phyloP scores from a whole-genome alignment of 2,888 invertebrate species.

The Augochlorella aurata region DNA sequence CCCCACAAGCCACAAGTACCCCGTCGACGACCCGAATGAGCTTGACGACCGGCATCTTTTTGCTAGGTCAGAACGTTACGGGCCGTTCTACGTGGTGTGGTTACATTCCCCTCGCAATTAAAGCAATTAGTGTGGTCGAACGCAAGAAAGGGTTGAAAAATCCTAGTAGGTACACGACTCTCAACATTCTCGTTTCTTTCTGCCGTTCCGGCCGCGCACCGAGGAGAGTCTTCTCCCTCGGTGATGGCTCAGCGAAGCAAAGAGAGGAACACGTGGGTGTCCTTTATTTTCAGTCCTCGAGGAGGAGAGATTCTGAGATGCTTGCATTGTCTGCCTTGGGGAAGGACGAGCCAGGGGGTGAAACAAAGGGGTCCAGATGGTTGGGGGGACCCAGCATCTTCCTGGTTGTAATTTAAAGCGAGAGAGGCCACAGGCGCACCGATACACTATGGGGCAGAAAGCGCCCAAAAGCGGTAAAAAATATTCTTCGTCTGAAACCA shows the following conservation, averaged over 20 bases:
- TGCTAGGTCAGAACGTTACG: constrained; percentile 48
- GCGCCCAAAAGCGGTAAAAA: too few relatives aligned
- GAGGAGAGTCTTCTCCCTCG: constrained; percentile 24
- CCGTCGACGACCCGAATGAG: constrained; percentile 3
- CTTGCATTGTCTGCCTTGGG: constrained; percentile 60
- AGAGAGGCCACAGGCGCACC: constrained; percentile 55
- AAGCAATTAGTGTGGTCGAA: constrained; percentile 58
- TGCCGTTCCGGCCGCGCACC: constrained; percentile 38
- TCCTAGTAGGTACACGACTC: constrained; percentile 56
- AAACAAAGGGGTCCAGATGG: constrained; percentile 69
- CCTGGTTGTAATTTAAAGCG: constrained; percentile 69
- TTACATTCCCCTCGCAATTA: constrained; percentile 62
- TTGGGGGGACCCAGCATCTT: constrained; percentile 56
- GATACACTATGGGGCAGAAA: neutral
- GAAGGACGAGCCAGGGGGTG: constrained; percentile 64
- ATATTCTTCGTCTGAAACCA: too few relatives aligned
- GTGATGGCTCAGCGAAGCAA: constrained; percentile 33
- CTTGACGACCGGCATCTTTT: constrained; percentile 36
- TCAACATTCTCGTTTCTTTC: constrained; percentile 61
- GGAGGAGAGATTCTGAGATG: constrained; percentile 53
- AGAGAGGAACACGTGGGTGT: constrained; percentile 44
- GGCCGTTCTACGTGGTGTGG: constrained; percentile 37
- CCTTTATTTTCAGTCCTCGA: constrained; percentile 53
- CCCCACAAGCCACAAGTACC: neutral
- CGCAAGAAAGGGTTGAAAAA: constrained; percentile 59